Evolutionary conservation across 2,797 vertebrate species (phyloP).

Genomic region (Petrocephalus schoutedeni): DNA sequence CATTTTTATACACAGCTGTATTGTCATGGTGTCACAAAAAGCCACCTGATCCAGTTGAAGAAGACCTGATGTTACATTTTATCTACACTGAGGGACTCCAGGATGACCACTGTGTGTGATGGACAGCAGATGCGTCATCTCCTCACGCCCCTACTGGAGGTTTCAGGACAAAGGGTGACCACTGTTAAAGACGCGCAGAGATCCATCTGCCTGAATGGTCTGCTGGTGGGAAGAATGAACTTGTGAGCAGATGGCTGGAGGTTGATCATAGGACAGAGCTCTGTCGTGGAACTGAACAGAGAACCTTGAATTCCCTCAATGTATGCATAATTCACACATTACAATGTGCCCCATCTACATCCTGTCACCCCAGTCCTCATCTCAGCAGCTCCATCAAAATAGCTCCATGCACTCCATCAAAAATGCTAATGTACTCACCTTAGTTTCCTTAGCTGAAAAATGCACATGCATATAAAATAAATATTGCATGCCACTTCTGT

Average conservation of each 20-base stretch:
- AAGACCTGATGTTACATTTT: not conserved
- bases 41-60: not conserved
- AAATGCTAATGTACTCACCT: not conserved
- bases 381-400: not conserved
- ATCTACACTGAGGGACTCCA: not conserved
- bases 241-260: conserved; percentile 3
- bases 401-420: not conserved
- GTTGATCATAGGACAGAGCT: conserved; percentile 2
- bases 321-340: not conserved
- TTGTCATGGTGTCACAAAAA: not conserved
- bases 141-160: not conserved
- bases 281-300: not conserved
- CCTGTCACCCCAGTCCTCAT: not conserved
- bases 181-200: not conserved
- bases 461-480: not conserved
- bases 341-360: not conserved
- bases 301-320: not conserved
- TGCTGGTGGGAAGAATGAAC: not conserved
- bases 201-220: not conserved
- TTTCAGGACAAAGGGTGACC: not conserved
- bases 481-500: not conserved
- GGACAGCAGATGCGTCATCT: not conserved
- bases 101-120: not conserved
- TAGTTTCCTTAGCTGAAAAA: not conserved
- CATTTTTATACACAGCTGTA: not conserved